Evolutionary conservation across 1,140 invertebrate species (phyloP).

Genomic region (Galleria mellonella): DNA sequence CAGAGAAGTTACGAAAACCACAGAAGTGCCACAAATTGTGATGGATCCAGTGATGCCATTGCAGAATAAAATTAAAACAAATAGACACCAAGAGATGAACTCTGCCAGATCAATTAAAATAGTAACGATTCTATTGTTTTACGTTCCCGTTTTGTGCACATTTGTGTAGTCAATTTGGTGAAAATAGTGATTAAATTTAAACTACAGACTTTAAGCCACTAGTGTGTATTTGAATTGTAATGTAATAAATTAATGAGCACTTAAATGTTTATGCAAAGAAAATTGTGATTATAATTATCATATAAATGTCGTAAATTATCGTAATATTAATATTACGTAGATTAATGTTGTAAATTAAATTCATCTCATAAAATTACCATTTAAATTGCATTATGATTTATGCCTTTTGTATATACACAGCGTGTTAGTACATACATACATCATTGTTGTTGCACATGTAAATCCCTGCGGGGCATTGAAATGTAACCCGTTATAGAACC

Average conservation of each 20-base stretch:
- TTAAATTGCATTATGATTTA: too few relatives aligned
- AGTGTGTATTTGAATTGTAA: background rate
- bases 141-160: conserved; percentile 57
- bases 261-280: conserved; percentile 20
- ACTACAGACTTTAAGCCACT: conserved; percentile 32
- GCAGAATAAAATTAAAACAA: conserved; percentile 67
- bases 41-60: conserved; percentile 59
- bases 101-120: conserved; percentile 19
- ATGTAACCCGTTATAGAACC: too few relatives aligned
- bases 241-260: conserved; percentile 15
- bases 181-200: conserved; percentile 38
- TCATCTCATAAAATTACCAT: conserved; percentile 4
- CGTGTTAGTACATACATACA: too few relatives aligned
- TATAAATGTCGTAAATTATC: conserved; percentile 26
- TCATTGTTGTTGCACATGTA: too few relatives aligned
- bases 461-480: too few relatives aligned
- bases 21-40: conserved; percentile 40
- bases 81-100: conserved; percentile 53
- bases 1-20: conserved; percentile 43
- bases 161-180: conserved; percentile 15
- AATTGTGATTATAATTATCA: conserved; percentile 22
- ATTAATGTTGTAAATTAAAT: conserved; percentile 7
- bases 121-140: conserved; percentile 41
- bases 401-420: too few relatives aligned
- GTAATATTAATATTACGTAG: conserved; percentile 12